Evolutionary conservation across 2,113 vertebrate species (phyloP).

Genomic region (Myotis brandtii): DNA sequence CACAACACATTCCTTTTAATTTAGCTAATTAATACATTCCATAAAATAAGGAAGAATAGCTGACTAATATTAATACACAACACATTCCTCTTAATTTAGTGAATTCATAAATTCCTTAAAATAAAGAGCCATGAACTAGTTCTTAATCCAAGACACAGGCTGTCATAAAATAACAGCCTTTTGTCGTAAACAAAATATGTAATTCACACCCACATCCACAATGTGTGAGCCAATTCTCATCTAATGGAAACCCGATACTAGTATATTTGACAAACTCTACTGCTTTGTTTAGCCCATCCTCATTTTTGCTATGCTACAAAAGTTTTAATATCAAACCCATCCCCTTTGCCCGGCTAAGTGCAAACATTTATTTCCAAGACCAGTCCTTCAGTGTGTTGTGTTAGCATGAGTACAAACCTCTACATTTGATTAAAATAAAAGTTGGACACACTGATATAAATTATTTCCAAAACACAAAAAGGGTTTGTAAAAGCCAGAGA

Average conservation of each 20-base stretch:
- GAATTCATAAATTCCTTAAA: neutral
- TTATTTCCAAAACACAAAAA: conserved; percentile 22
- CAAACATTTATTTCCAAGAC: conserved; percentile 70
- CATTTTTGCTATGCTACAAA: conserved; percentile 6
- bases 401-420: conserved; percentile 33
- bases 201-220: neutral
- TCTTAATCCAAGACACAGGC: neutral
- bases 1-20: neutral
- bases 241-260: neutral
- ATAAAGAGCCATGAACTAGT: neutral
- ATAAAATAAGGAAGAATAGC: neutral
- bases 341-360: neutral
- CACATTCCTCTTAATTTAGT: neutral
- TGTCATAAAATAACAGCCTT: neutral
- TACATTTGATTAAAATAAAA: conserved; percentile 77
- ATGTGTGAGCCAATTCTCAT: neutral
- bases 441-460: conserved; percentile 48
- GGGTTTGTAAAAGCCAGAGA: neutral
- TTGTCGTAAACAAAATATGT: neutral
- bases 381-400: conserved; percentile 59
- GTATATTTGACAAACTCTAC: neutral
- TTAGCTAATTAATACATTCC: neutral
- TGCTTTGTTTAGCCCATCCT: neutral
- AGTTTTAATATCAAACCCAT: neutral
- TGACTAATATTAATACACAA: neutral